Conservation (phyloP, 1,140 invertebrate genomes). For the Sarcophaga bullata region DNA sequence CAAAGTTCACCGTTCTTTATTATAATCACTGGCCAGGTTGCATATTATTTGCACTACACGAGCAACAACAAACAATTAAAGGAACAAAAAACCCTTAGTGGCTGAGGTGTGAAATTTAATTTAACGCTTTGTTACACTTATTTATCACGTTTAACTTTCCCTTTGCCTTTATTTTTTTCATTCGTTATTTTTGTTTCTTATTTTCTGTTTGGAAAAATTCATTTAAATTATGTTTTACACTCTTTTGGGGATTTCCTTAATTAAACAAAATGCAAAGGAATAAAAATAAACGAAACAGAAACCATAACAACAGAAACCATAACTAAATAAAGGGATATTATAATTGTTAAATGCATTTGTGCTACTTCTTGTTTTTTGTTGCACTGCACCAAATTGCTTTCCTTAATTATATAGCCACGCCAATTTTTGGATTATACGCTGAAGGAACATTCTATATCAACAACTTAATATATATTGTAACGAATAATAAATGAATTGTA, state of each 20-base stretch:
- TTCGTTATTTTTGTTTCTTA: neutral
- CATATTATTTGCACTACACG: neutral
- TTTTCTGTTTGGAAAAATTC: neutral
- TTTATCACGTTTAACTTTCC: neutral
- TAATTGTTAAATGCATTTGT: too few species aligned
- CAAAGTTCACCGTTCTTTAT: too few species aligned
- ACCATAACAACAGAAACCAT: neutral
- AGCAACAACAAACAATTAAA: neutral
- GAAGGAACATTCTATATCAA: too few species aligned
- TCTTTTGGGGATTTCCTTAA: conserved; percentile 30
- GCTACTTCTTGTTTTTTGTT: neutral
- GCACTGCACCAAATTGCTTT: neutral
- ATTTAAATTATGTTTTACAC: conserved; percentile 26
- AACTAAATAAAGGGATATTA: too few species aligned
- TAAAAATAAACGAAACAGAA: neutral
- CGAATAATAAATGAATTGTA: too few species aligned
- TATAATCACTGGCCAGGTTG: neutral
- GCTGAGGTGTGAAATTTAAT: conserved; percentile 27
- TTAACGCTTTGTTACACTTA: conserved; percentile 30
- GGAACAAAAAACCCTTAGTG: neutral
- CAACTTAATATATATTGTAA: too few species aligned
- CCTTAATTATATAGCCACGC: neutral
- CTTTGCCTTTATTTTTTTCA: neutral
- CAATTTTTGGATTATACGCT: neutral
- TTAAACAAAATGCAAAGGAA: neutral